Percentiles rank a stretch among this genome's conserved stretches.
These are phyloP conservation scores for Drosophila nannoptera DNA, from an alignment of 1,140 invertebrate genomes.

Conservation along the genomic window DNA sequence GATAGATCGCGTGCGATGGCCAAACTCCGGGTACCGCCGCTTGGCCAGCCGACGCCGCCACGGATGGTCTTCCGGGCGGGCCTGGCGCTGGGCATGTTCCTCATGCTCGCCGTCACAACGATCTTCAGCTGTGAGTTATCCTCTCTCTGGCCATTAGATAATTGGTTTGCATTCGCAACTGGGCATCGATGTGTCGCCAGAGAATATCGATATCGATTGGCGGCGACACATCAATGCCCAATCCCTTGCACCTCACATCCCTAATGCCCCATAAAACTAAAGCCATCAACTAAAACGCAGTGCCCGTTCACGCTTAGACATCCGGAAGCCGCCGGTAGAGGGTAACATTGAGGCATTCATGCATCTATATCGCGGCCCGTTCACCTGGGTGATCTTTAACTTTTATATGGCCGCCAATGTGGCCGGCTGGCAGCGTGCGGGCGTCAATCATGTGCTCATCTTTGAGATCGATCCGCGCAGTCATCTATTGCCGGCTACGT, in stretches of 20 bases:
- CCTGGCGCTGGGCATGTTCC: conserved; percentile 83
- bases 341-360: conserved; percentile 31
- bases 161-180: too few species aligned
- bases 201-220: background rate
- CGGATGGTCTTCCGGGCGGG: conserved; percentile 84
- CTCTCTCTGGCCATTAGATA: background rate
- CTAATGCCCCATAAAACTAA: background rate
- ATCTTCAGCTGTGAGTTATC: conserved; percentile 50
- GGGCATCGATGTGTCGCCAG: too few species aligned
- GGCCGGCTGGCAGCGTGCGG: conserved; percentile 86
- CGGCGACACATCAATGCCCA: background rate
- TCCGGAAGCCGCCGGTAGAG: conserved; percentile 36
- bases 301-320: conserved; percentile 60
- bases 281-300: conserved; percentile 7
- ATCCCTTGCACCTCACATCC: background rate
- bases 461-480: conserved; percentile 89
- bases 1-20: conserved; percentile 86
- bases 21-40: conserved; percentile 85
- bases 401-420: conserved; percentile 87
- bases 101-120: conserved; percentile 81
- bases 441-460: conserved; percentile 89
- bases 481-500: conserved; percentile 84
- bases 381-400: conserved; percentile 85
- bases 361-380: conserved; percentile 84
- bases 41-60: conserved; percentile 84